Evolutionary conservation across 1,140 invertebrate genomes (phyloP).

Genomic region (Ruditapes philippinarum): DNA sequence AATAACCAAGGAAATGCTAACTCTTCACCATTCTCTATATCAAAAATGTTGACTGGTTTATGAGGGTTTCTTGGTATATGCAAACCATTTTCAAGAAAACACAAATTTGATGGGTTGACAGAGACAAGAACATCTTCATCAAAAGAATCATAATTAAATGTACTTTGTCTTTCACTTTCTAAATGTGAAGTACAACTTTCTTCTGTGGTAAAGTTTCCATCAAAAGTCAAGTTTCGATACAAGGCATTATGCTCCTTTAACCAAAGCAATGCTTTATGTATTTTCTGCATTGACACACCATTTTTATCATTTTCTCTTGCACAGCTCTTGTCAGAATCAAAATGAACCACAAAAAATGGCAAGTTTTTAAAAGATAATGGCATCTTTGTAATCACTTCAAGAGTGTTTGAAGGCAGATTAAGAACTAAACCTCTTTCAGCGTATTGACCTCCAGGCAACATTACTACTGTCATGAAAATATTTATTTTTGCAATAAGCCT

Average conservation of each 20-base stretch:
- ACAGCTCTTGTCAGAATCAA: background rate
- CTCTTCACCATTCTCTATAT: slow-evolving; percentile 49
- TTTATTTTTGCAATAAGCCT: slow-evolving; percentile 28
- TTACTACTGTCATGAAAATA: slow-evolving; percentile 27
- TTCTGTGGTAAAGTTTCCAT: background rate
- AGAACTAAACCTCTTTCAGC: slow-evolving; percentile 29
- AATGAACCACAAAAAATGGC: slow-evolving; percentile 22
- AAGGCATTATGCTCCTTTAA: slow-evolving; percentile 62
- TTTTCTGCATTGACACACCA: background rate
- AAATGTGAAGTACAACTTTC: background rate
- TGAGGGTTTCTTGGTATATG: background rate
- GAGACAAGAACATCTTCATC: slow-evolving; percentile 55
- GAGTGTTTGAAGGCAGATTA: slow-evolving; percentile 7
- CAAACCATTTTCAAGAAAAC: slow-evolving; percentile 6
- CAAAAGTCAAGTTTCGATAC: slow-evolving; percentile 23
- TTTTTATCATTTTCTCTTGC: background rate
- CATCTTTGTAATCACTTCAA: background rate
- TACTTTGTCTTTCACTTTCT: background rate
- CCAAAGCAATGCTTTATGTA: slow-evolving; percentile 62
- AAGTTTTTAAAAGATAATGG: background rate
- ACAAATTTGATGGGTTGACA: slow-evolving; percentile 42
- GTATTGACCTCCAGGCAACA: slow-evolving; percentile 36
- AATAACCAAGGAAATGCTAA: slow-evolving; percentile 50
- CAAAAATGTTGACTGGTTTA: slow-evolving; percentile 46
- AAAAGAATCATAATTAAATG: background rate